phyloP scores from a whole-genome alignment of 1,140 invertebrate genomes.

The Campoletis sonorensis region DNA sequence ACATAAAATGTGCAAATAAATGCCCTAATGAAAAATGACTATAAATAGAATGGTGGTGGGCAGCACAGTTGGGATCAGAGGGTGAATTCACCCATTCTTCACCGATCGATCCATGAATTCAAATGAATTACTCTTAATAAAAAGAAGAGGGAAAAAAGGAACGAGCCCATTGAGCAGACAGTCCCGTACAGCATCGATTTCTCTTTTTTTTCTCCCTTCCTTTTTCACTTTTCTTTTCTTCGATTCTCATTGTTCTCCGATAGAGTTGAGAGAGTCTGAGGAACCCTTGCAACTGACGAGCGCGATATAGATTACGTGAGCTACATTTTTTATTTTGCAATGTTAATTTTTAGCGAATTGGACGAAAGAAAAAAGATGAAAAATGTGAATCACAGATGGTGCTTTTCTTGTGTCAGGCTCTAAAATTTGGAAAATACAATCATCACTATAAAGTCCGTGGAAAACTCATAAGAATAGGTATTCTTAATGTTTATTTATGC shows the following conservation, averaged over 20 bases:
- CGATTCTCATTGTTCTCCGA: conserved; percentile 25
- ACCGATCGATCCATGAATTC: conserved; percentile 34
- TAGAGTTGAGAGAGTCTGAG: conserved; percentile 3
- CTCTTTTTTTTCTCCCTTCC: conserved; percentile 10
- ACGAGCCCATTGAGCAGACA: conserved; percentile 6
- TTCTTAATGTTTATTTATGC: too few relatives aligned
- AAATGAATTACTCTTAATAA: conserved; percentile 25
- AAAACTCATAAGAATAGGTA: too few relatives aligned
- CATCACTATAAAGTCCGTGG: too few relatives aligned
- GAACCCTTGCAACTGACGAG: conserved; percentile 21
- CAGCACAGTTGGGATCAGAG: conserved; percentile 17
- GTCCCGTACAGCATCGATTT: conserved; percentile 30
- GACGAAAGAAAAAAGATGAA: conserved; percentile 13
- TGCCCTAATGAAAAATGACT: conserved; percentile 7
- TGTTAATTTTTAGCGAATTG: not conserved
- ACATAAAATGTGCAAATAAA: not conserved
- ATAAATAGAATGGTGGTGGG: not conserved
- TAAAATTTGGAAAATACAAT: not conserved
- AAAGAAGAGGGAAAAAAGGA: conserved; percentile 20
- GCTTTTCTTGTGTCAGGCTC: not conserved
- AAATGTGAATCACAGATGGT: not conserved
- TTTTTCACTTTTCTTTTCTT: conserved; percentile 22
- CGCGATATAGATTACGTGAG: not conserved
- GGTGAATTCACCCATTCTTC: conserved; percentile 24
- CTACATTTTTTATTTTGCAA: conserved; percentile 14